Conservation (phyloP, 2,113 vertebrate species). For the Rhodinocichla rosea region DNA sequence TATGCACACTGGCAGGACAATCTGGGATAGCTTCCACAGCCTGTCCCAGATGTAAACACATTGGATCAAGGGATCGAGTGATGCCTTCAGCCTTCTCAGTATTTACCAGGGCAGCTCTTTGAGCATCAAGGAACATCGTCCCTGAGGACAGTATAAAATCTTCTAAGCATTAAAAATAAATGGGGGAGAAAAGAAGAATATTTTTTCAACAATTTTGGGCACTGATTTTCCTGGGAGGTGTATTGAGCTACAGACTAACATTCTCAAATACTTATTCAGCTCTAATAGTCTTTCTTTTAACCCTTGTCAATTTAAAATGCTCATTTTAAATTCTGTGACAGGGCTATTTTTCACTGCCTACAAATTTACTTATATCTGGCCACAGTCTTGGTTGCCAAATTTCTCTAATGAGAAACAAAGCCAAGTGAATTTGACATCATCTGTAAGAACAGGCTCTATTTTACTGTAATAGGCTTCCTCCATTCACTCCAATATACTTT, state of each 20-base stretch:
- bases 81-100: background rate
- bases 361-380: background rate
- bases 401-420: background rate
- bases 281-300: background rate
- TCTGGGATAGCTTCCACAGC: background rate
- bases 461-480: background rate
- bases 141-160: background rate
- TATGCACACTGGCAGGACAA: background rate
- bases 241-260: background rate
- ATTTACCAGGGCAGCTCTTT: background rate
- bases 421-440: background rate
- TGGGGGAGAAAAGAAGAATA: accelerated
- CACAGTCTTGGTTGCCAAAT: background rate
- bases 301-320: background rate
- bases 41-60: accelerated
- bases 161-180: background rate
- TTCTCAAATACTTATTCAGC: background rate
- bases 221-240: background rate
- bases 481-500: background rate
- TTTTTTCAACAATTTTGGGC: background rate
- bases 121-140: background rate
- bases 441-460: background rate
- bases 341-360: background rate
- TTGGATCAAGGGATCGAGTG: background rate
- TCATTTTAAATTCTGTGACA: background rate